phyloP scores from a whole-genome alignment of 2,888 invertebrate genomes.

The Drosophila koepferae region DNA sequence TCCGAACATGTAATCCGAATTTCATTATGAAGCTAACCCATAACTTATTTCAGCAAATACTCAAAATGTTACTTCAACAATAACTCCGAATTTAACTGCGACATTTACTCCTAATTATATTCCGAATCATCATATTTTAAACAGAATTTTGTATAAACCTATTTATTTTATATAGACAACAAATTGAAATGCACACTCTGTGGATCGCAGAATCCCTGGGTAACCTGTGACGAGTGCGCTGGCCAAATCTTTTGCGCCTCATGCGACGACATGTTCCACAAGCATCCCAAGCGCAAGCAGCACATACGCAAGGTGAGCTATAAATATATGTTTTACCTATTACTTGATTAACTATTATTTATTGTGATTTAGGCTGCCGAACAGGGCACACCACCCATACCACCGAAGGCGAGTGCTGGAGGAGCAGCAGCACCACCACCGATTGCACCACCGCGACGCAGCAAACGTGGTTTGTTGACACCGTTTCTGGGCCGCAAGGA shows the following conservation, averaged over 20 bases:
- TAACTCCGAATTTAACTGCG: neutral
- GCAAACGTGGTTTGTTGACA: constrained; percentile 87
- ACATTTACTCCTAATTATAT: neutral
- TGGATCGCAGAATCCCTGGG: constrained; percentile 92
- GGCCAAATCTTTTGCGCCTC: constrained; percentile 94
- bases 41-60: neutral
- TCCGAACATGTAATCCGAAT: neutral
- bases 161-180: constrained; percentile 63
- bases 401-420: constrained; percentile 86
- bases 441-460: constrained; percentile 89
- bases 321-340: fast-evolving
- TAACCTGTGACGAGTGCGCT: constrained; percentile 93
- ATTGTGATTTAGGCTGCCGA: constrained; percentile 79
- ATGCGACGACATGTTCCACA: constrained; percentile 97
- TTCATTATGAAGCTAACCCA: neutral
- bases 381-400: constrained; percentile 87
- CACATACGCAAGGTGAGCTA: constrained; percentile 90
- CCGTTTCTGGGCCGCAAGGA: constrained; percentile 85
- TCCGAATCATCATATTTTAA: neutral
- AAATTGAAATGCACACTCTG: constrained; percentile 93
- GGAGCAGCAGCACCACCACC: constrained; percentile 85
- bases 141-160: neutral
- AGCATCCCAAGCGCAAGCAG: constrained; percentile 94
- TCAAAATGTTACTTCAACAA: no score
- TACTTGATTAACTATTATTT: neutral